These are phyloP conservation scores for Leptodactylus fuscus DNA, from an alignment of 2,113 vertebrate genomes.

Conservation along the genomic window DNA sequence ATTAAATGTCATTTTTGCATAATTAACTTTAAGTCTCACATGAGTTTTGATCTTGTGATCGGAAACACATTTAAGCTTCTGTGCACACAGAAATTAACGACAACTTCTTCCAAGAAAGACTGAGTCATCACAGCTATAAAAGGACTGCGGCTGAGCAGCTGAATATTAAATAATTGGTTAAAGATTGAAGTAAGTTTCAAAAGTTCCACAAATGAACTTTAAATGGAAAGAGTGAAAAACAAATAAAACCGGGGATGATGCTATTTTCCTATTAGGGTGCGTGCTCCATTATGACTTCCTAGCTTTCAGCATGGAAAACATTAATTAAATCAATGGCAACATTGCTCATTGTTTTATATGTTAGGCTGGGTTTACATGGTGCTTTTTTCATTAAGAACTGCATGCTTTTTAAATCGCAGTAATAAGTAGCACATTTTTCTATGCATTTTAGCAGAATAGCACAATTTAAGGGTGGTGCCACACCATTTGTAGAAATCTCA, in stretches of 20 bases:
- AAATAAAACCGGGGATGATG: slow-evolving; percentile 24
- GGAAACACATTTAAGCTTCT: slow-evolving; percentile 40
- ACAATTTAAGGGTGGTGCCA: too few relatives aligned
- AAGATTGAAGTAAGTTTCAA: slow-evolving; percentile 46
- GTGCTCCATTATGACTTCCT: not conserved
- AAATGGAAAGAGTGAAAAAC: slow-evolving; percentile 46
- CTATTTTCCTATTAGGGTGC: slow-evolving; percentile 26
- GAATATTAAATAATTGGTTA: slow-evolving; percentile 56
- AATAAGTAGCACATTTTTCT: too few relatives aligned
- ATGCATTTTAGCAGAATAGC: too few relatives aligned
- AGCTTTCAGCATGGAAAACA: slow-evolving; percentile 50
- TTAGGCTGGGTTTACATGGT: not conserved
- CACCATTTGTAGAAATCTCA: too few relatives aligned
- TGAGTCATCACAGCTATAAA: slow-evolving; percentile 45
- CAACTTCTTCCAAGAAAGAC: slow-evolving; percentile 52
- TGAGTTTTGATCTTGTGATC: slow-evolving; percentile 32
- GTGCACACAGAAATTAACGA: slow-evolving; percentile 41
- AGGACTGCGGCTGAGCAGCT: slow-evolving; percentile 30
- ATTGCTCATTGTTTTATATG: not conserved
- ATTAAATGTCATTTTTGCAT: slow-evolving; percentile 21
- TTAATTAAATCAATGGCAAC: slow-evolving; percentile 24
- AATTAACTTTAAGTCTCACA: not conserved
- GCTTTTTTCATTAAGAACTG: too few relatives aligned
- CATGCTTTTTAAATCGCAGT: too few relatives aligned
- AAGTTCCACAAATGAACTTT: slow-evolving; percentile 52